Conservation (phyloP, 2,113 vertebrate species). For the Podiceps cristatus region DNA sequence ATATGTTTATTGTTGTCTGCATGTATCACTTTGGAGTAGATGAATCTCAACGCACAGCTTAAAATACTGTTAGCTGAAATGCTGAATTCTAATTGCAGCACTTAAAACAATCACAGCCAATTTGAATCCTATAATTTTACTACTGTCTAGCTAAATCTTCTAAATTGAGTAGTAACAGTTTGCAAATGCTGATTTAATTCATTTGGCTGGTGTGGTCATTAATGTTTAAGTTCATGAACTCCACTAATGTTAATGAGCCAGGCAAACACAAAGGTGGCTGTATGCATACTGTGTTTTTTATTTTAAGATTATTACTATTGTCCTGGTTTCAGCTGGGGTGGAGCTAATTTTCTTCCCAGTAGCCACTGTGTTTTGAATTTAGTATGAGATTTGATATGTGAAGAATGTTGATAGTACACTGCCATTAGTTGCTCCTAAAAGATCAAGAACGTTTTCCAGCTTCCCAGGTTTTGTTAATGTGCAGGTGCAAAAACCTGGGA, state of each 20-base stretch:
- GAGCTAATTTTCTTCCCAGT: too few species aligned
- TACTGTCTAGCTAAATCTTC: background rate
- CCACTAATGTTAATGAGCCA: background rate
- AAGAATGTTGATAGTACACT: too few species aligned
- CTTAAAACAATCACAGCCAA: background rate
- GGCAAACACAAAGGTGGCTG: background rate
- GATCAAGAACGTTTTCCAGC: too few species aligned
- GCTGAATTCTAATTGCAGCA: background rate
- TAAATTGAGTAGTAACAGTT: background rate
- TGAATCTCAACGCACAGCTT: background rate
- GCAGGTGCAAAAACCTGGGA: too few species aligned
- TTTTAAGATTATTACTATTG: background rate
- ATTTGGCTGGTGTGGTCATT: background rate
- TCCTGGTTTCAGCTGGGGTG: too few species aligned
- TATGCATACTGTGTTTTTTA: background rate
- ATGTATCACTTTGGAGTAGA: background rate
- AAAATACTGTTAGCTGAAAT: background rate
- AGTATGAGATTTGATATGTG: too few species aligned
- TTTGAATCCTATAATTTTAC: conserved; percentile 33
- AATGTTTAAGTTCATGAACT: background rate
- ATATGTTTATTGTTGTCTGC: background rate
- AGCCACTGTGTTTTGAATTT: too few species aligned
- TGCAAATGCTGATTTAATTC: background rate
- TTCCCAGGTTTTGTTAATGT: too few species aligned
- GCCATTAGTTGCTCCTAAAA: too few species aligned